Evolutionary conservation across 2,113 vertebrate genomes (phyloP), one percentile per base, ranked within the genome.

Genomic region (Labeo catla): DNA sequence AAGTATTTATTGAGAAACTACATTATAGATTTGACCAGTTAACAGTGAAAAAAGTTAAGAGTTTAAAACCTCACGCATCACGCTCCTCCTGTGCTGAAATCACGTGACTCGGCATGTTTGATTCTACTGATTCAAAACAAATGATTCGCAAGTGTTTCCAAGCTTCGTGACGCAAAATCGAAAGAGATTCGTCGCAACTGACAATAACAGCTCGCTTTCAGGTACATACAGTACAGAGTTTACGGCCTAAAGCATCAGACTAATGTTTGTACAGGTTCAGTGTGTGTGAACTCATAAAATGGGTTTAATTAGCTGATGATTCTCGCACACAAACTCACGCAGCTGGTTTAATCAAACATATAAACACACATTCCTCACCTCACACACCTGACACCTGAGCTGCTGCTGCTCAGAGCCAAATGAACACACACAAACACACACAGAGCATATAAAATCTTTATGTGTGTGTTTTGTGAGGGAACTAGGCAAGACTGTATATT

Each of bases 291-390:
- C 54, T 54, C 36, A 61, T 45, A 80, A 80, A 43, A 45, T 45
- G 77, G 10, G 1, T 80, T 63, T 80, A 63, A 80, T 80, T 57
- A 54, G 16, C 66, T 54, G 65, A 47, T 57, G 10, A 61, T 39
- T 43, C 43, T 63, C 50, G 4, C 21, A 3, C 13, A n/a, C 28
- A 23, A 28, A 76, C n/a, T 13, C n/a, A 34, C 6, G 15, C 76
- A 77, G 76, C 83, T 74, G 49, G 19, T n/a, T 73, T 39, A 54
- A 84, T 73, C 54, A 70, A 52, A 84, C 68, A 84, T 49, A 19
- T n/a, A 73, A 61, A 76, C 54, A 50, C 50, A 84, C 59, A 39
- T 79, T 66, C 59, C 28, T 66, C 23, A 54, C 43, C 8, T 49
- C 47, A 85, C 54, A 74, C 83, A 49, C 39, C 57, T 61, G 21